Conservation (phyloP, 2,113 vertebrate species). For the Hydrochoerus hydrochaeris region DNA sequence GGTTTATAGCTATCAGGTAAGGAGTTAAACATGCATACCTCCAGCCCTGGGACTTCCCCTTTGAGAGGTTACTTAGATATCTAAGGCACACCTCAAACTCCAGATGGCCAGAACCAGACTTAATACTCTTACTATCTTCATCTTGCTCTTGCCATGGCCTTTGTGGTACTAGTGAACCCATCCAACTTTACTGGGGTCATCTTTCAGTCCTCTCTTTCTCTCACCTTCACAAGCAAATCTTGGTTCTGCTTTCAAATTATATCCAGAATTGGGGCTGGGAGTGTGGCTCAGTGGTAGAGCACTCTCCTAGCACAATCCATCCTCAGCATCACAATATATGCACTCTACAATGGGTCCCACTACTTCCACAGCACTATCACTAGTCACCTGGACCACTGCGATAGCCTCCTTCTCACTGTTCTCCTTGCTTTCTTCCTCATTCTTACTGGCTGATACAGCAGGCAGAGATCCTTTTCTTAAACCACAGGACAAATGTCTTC, state of each 20-base stretch:
- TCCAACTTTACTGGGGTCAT: background rate
- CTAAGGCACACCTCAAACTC: constrained; percentile 32
- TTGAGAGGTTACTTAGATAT: constrained; percentile 15
- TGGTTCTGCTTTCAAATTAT: background rate
- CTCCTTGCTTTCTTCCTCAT: background rate
- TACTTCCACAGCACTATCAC: background rate
- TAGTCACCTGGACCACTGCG: background rate
- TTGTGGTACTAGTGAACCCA: background rate
- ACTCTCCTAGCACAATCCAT: background rate
- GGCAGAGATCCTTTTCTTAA: background rate
- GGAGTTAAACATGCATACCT: background rate
- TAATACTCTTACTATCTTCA: constrained; percentile 4
- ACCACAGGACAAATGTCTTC: background rate
- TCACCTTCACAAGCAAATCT: constrained; percentile 9
- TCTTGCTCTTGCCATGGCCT: background rate
- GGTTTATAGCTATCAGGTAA: constrained; percentile 23
- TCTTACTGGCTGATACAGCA: background rate
- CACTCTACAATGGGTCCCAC: background rate
- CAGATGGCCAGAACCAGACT: background rate
- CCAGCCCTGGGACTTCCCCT: background rate
- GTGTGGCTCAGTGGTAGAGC: background rate
- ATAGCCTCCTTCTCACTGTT: background rate
- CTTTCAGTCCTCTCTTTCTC: constrained; percentile 26
- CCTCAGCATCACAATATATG: background rate
- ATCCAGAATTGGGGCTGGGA: background rate